Conservation (phyloP, 2,888 invertebrate genomes). For the Lasioglossum marginatum region DNA sequence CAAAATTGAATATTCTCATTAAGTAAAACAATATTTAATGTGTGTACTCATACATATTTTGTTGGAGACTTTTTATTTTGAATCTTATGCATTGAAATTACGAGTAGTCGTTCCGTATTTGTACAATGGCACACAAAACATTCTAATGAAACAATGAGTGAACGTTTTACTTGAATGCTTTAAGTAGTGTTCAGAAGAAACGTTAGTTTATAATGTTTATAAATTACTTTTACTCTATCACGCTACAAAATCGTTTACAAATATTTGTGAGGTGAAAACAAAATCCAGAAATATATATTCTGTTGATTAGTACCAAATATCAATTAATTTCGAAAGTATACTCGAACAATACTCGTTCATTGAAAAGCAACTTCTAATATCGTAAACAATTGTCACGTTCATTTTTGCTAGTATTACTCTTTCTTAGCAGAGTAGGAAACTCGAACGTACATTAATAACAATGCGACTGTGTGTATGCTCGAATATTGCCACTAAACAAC, state of each 20-base stretch:
- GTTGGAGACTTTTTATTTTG: neutral
- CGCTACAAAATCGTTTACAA: neutral
- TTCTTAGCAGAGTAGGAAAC: neutral
- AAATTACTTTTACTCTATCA: neutral
- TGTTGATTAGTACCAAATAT: neutral
- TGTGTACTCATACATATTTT: no score
- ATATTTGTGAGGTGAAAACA: neutral
- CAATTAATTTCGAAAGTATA: neutral
- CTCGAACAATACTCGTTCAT: neutral
- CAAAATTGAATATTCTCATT: neutral
- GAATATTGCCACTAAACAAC: slow-evolving; percentile 57
- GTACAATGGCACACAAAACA: neutral
- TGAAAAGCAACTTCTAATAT: neutral
- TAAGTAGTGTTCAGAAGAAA: neutral
- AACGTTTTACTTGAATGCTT: neutral
- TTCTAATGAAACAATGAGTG: neutral
- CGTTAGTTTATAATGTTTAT: neutral
- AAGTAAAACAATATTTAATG: no score
- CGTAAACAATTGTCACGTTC: neutral
- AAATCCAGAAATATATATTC: neutral
- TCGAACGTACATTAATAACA: slow-evolving; percentile 17
- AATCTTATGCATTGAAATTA: neutral
- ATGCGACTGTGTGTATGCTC: slow-evolving; percentile 23
- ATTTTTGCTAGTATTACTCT: neutral
- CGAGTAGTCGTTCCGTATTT: neutral